Evolutionary conservation across 2,113 vertebrate species (phyloP).

Genomic region (Bos taurus): DNA sequence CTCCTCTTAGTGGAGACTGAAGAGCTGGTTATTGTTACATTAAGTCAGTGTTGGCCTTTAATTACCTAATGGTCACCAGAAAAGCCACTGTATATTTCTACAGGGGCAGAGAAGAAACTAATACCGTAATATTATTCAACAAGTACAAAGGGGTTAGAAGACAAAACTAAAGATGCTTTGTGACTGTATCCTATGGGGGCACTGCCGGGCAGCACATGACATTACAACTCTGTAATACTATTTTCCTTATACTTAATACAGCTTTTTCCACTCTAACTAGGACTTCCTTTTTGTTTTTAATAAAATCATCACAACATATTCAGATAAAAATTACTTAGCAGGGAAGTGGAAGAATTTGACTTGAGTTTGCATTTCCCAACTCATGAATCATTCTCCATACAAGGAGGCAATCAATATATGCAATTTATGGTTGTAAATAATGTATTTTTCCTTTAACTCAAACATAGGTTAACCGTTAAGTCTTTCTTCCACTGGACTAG

Average conservation of each 20-base stretch:
- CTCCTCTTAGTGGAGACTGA: not conserved
- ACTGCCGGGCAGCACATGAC: not conserved
- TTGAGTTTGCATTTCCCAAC: not conserved
- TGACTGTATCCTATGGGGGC: not conserved
- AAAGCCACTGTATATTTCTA: not conserved
- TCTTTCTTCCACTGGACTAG: not conserved
- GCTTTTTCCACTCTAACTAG: not conserved
- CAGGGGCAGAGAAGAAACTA: not conserved
- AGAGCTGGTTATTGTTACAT: not conserved
- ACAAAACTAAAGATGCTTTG: not conserved
- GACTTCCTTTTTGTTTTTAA: not conserved
- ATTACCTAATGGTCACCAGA: not conserved
- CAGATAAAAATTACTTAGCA: constrained; percentile 32
- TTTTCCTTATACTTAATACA: not conserved
- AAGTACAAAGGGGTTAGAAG: not conserved
- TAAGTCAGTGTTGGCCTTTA: not conserved
- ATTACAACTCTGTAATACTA: not conserved
- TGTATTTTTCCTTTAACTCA: not conserved
- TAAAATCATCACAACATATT: not conserved
- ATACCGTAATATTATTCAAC: not conserved
- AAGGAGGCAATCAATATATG: not conserved
- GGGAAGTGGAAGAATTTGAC: not conserved
- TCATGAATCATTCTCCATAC: not conserved
- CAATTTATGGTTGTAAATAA: not conserved
- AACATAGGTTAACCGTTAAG: not conserved